These are phyloP conservation scores for Lepidochrysops patricia DNA, from an alignment of 2,888 invertebrate species.

Conservation along the genomic window DNA sequence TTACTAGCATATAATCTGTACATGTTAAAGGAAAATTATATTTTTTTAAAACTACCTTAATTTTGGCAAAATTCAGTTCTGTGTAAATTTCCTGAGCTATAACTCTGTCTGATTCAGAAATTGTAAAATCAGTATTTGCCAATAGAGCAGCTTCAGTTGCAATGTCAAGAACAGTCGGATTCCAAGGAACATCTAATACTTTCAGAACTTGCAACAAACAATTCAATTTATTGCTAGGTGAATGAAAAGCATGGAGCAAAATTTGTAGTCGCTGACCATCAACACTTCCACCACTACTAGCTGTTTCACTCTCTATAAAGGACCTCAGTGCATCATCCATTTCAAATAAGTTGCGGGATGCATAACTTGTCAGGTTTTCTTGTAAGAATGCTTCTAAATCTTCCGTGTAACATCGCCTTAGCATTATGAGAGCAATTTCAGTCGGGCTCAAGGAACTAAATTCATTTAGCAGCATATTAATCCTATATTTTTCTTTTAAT, in stretches of 20 bases:
- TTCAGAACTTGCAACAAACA: conserved; percentile 59
- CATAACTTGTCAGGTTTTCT: conserved; percentile 56
- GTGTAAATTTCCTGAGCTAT: conserved; percentile 56
- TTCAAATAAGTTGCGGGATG: conserved; percentile 54
- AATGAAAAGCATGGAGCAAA: conserved; percentile 50
- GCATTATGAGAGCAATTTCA: conserved; percentile 63
- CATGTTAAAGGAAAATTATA: conserved; percentile 59
- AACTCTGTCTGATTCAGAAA: conserved; percentile 45
- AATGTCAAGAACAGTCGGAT: conserved; percentile 41
- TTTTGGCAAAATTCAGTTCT: conserved; percentile 58
- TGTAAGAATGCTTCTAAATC: conserved; percentile 55
- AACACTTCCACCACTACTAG: conserved; percentile 52
- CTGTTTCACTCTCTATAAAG: conserved; percentile 60
- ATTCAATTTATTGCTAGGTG: conserved; percentile 48
- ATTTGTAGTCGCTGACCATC: conserved; percentile 54
- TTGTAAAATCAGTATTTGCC: conserved; percentile 49
- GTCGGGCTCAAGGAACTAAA: conserved; percentile 52
- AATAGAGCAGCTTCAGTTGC: conserved; percentile 49
- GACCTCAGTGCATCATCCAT: conserved; percentile 53
- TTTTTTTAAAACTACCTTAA: conserved; percentile 63
- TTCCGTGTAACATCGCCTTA: conserved; percentile 66
- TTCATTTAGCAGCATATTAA: conserved; percentile 60
- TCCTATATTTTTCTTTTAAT: conserved; percentile 61
- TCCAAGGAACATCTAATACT: conserved; percentile 64
- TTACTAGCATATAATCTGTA: conserved; percentile 51